phyloP scores from a whole-genome alignment of 2,113 vertebrate species.

The Brachyistius frenatus region DNA sequence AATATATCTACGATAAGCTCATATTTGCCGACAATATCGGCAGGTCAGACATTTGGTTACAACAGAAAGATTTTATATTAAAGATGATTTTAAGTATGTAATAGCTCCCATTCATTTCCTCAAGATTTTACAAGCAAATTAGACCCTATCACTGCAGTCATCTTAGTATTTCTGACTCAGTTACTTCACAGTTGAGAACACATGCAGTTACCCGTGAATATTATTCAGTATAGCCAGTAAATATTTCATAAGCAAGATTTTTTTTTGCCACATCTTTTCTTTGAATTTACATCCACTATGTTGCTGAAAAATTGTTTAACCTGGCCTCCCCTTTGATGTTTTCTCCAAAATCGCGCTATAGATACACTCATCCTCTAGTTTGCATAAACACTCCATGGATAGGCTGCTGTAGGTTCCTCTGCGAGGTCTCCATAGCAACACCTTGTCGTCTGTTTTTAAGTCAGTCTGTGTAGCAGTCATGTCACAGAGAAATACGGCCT shows the following conservation, averaged over 20 bases:
- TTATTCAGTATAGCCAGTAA: neutral
- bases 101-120: neutral
- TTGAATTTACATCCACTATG: neutral
- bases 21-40: neutral
- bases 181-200: neutral
- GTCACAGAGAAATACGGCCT: slow-evolving; percentile 74
- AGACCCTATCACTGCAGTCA: neutral
- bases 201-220: neutral
- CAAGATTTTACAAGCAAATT: neutral
- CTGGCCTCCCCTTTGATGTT: slow-evolving; percentile 50
- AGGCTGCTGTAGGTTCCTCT: slow-evolving; percentile 64
- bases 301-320: slow-evolving; percentile 47
- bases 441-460: slow-evolving; percentile 78
- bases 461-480: slow-evolving; percentile 69
- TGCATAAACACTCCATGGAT: slow-evolving; percentile 69
- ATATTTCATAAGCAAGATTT: neutral
- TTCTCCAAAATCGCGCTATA: slow-evolving; percentile 44
- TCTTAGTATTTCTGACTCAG: neutral
- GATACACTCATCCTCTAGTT: slow-evolving; percentile 62
- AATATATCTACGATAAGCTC: neutral
- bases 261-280: slow-evolving; percentile 19
- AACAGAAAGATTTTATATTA: neutral
- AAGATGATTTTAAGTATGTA: neutral
- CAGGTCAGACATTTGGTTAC: neutral
- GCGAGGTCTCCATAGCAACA: slow-evolving; percentile 83